Conservation (phyloP, 2,113 vertebrate genomes). For the Vombatus ursinus region DNA sequence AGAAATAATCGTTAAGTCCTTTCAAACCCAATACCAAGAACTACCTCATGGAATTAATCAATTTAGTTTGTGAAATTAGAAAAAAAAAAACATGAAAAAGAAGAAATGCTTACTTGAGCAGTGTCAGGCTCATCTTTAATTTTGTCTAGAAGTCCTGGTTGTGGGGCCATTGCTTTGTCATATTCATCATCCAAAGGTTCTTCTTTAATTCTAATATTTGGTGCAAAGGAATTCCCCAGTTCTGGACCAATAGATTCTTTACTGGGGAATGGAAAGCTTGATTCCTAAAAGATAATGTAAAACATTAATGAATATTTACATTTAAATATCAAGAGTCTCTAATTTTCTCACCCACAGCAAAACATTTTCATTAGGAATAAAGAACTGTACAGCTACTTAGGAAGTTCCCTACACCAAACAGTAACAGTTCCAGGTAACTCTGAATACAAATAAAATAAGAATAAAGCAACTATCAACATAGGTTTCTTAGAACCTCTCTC, state of each 20-base stretch:
- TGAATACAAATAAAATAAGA: constrained; percentile 60
- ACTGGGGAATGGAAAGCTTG: constrained; percentile 85
- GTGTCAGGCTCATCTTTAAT: constrained; percentile 96
- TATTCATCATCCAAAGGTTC: constrained; percentile 97
- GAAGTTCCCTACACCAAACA: constrained; percentile 60
- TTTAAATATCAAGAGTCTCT: constrained; percentile 66
- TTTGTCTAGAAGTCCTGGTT: constrained; percentile 86
- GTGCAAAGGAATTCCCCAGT: constrained; percentile 86
- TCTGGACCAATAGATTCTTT: constrained; percentile 89
- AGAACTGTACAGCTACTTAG: constrained; percentile 56
- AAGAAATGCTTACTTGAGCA: constrained; percentile 86
- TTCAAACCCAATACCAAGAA: background rate
- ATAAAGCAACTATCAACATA: constrained; percentile 61
- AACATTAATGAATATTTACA: constrained; percentile 81
- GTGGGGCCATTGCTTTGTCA: constrained; percentile 90
- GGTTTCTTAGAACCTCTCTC: constrained; percentile 53
- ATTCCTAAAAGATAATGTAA: constrained; percentile 88
- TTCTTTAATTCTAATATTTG: constrained; percentile 94
- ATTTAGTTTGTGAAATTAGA: constrained; percentile 62
- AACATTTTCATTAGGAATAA: constrained; percentile 64
- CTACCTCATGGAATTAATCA: constrained; percentile 60
- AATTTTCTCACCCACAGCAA: constrained; percentile 75
- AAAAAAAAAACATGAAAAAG: constrained; percentile 57
- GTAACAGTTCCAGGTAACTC: constrained; percentile 43
- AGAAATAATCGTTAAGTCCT: background rate